Base-by-base conservation (phyloP, 2,113 vertebrate genomes). In the Eleginops maclovinus region DNA sequence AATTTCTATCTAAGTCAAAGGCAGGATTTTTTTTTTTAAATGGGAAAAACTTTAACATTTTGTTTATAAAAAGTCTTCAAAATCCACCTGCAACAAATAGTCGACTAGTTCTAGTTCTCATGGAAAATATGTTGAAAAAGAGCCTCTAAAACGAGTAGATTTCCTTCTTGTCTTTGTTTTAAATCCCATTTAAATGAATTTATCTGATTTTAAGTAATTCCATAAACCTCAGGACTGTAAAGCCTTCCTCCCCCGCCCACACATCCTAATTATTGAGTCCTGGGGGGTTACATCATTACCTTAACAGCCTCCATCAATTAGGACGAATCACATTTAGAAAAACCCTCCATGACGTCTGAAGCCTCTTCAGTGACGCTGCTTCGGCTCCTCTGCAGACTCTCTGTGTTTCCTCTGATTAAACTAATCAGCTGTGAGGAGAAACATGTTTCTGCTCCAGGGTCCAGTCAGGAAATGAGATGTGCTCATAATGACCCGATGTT, bases 381-480 rank as follows among this genome's bases (percentile, higher is more conserved):
- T 65, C 9, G 53, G n/a, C n/a, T n/a, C n/a, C n/a, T 75, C 19
- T 77, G 54, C 60, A 80, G n/a, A 40, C 22, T 36, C 31, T 31
- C 4, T 55, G 36, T 43, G 3, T 49, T 56, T 72, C 47, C 44
- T 72, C 43, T 51, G 40, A 68, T 89, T 76, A 63, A 50, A 17
- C 72, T 82, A 77, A 87, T 90, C 61, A 51, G 59, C 14, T n/a
- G 36, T 60, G 58, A 65, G 36, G 9, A 79, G 50, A 77, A 85
- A 75, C 72, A 50, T 59, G 51, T 11, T 58, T 70, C 24, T 76
- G 60, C 61, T 59, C 77, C 72, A 71, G 49, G 82, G 74, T 85
- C 55, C 69, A 46, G 59, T 24, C 67, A 74, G 75, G 81, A 90
- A 87, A 89, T 84, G n/a, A 84, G 79, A 70, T 51, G 44, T 76